Conservation (phyloP, 2,888 invertebrate genomes). For the Tenthredo notha region DNA sequence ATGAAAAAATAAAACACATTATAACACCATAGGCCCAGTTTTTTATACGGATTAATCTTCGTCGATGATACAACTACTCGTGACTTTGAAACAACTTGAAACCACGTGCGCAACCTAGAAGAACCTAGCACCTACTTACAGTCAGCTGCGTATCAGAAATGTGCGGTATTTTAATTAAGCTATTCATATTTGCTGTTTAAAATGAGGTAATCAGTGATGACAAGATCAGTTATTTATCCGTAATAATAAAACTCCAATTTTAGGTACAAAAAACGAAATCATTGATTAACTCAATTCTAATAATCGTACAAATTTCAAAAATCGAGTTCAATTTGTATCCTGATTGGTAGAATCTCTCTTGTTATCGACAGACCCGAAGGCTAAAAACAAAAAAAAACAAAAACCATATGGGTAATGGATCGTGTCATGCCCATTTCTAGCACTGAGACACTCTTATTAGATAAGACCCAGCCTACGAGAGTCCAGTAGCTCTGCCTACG, state of each 20-base stretch:
- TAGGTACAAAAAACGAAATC: neutral
- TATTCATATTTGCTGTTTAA: neutral
- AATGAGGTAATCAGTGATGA: neutral
- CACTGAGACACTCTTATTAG: slow-evolving; percentile 35
- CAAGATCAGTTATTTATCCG: neutral
- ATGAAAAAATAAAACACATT: neutral
- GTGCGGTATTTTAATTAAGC: neutral
- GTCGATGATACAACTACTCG: slow-evolving; percentile 19
- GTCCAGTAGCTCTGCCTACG: slow-evolving; percentile 36
- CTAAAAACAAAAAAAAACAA: neutral
- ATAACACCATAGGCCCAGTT: neutral
- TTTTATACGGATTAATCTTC: neutral
- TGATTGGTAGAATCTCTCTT: neutral
- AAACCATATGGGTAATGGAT: neutral
- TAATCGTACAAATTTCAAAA: neutral
- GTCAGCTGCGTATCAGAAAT: slow-evolving; percentile 26
- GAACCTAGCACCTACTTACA: neutral
- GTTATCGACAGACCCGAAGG: neutral
- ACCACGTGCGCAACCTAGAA: slow-evolving; percentile 19
- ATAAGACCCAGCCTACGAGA: slow-evolving; percentile 40
- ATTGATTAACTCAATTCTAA: neutral
- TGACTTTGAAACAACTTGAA: neutral
- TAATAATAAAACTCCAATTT: neutral
- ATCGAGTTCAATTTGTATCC: neutral
- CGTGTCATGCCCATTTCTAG: slow-evolving; percentile 39